Conservation (phyloP, 2,113 vertebrate genomes). For the Rhineura floridana region DNA sequence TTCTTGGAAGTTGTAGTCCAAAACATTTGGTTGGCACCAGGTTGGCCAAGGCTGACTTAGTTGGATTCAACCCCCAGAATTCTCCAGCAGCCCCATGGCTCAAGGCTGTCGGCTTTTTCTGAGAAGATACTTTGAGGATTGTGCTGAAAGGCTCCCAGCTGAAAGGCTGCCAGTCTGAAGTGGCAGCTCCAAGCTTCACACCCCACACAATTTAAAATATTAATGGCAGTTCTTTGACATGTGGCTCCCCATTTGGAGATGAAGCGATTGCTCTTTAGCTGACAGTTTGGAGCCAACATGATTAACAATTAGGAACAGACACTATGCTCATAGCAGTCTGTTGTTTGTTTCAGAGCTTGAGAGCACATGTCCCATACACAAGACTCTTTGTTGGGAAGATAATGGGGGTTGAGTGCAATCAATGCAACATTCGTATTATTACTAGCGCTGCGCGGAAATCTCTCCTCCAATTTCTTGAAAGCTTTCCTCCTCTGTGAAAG, state of each 20-base stretch:
- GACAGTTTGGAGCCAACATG: slow-evolving; percentile 65
- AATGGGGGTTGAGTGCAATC: neutral
- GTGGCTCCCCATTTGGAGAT: slow-evolving; percentile 64
- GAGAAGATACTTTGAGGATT: neutral
- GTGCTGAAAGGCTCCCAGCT: neutral
- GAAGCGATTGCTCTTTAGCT: slow-evolving; percentile 58
- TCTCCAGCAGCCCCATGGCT: neutral
- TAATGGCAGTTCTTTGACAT: slow-evolving; percentile 67
- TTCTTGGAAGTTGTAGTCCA: too few relatives aligned
- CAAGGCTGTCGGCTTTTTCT: neutral
- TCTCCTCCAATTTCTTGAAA: too few relatives aligned
- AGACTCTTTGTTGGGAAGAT: slow-evolving; percentile 6
- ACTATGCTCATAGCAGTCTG: slow-evolving; percentile 66
- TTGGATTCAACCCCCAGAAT: neutral
- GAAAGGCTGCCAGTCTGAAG: slow-evolving; percentile 44
- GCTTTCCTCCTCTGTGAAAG: too few relatives aligned
- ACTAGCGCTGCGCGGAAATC: neutral
- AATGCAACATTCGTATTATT: neutral
- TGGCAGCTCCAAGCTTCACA: slow-evolving; percentile 60
- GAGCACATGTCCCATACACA: neutral
- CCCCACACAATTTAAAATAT: slow-evolving; percentile 67
- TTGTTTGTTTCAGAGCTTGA: slow-evolving; percentile 49
- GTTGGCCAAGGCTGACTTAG: too few relatives aligned
- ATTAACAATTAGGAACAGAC: slow-evolving; percentile 69
- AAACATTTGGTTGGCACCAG: too few relatives aligned